phyloP scores from a whole-genome alignment of 2,888 invertebrate species.

The Zelleria hepariella region DNA sequence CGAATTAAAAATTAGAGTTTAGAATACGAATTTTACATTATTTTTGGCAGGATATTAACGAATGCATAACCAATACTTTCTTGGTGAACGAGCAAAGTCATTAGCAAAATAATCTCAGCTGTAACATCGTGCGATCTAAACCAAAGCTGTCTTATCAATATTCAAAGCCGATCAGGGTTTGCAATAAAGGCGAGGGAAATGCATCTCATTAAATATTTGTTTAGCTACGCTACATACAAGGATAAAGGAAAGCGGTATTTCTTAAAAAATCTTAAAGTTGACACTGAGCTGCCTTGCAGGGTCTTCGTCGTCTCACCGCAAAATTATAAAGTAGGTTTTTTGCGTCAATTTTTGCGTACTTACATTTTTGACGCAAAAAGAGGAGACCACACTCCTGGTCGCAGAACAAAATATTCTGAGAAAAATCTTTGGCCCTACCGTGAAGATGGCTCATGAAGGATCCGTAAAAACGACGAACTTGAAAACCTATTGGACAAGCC shows the following conservation, averaged over 20 bases:
- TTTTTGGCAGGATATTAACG: background rate
- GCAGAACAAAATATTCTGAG: too few relatives aligned
- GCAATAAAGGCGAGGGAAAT: slow-evolving; percentile 9
- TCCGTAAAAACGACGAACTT: too few relatives aligned
- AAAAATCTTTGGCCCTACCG: too few relatives aligned
- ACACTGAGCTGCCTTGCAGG: too few relatives aligned
- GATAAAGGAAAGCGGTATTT: background rate
- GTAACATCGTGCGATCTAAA: background rate
- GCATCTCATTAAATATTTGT: background rate
- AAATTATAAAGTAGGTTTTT: too few relatives aligned
- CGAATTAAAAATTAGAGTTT: too few relatives aligned
- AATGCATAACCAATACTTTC: background rate
- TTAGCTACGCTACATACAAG: background rate
- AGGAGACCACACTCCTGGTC: too few relatives aligned
- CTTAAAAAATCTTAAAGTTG: background rate
- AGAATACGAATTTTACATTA: background rate
- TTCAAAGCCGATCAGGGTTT: slow-evolving; percentile 44
- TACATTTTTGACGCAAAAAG: too few relatives aligned
- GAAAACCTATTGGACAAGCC: too few relatives aligned
- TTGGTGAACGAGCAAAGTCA: background rate
- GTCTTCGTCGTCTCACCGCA: background rate
- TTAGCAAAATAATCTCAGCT: background rate
- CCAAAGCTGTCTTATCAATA: slow-evolving; percentile 31
- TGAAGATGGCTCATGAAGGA: too few relatives aligned
- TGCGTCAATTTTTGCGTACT: too few relatives aligned